These are phyloP conservation scores for Coccyzus lansbergi DNA, from an alignment of 2,797 vertebrate species.

Conservation along the genomic window DNA sequence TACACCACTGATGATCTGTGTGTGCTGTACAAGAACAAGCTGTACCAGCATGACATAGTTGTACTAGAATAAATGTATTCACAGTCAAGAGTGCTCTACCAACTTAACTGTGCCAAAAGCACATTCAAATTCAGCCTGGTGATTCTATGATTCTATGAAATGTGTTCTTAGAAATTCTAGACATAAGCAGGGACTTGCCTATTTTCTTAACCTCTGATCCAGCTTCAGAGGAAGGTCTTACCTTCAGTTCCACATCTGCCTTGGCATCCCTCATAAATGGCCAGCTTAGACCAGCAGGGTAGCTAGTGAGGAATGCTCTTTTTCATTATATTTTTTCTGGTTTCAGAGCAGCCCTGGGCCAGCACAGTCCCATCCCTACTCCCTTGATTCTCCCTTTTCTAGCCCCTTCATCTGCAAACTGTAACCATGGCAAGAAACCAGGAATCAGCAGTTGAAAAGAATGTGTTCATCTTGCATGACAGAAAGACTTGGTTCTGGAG, in stretches of 20 bases:
- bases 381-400: background rate
- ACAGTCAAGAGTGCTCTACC: rapidly evolving
- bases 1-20: background rate
- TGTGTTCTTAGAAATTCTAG: background rate
- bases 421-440: background rate
- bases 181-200: background rate
- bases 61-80: background rate
- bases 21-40: background rate
- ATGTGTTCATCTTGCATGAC: background rate
- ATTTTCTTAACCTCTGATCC: background rate
- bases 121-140: no score
- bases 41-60: background rate
- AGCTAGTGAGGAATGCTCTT: background rate
- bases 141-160: no score
- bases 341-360: background rate
- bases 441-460: rapidly evolving
- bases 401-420: background rate
- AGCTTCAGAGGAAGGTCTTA: background rate
- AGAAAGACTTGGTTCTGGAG: background rate
- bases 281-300: background rate
- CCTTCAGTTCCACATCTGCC: background rate
- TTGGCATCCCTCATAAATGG: background rate
- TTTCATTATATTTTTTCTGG: background rate
- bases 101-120: background rate
- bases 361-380: background rate